Evolutionary conservation across 2,888 invertebrate genomes (phyloP), one percentile per base, ranked within the genome.

Genomic region (Drosophila meridiana): DNA sequence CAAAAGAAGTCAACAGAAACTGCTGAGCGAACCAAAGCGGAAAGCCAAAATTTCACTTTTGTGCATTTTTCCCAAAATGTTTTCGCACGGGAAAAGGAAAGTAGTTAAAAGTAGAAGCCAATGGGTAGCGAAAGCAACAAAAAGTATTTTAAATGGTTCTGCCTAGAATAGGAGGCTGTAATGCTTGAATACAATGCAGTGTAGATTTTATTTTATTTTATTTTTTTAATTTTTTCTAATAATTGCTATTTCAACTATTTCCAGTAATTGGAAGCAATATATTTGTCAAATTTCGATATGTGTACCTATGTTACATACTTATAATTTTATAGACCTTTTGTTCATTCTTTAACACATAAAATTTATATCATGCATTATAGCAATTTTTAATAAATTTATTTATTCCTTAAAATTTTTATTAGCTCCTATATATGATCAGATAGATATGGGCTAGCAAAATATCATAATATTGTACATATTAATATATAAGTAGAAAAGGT

Each of bases 21-120:
- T 76, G 83, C 81, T 82, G 72, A 79, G 67, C 76, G 53, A 57
- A 66, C 79, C 56, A 56, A 67, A 60, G 64, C 43, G 62, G 68
- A 56, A 74, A 56, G 57, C 56, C 75, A 52, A 73, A 74, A 62
- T 61, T 79, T 65, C 60, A 77, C 80, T 76, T 80, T 70, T 70
- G 26, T 28, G 55, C 55, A 58, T 58, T 73, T 61, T 40, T 30
- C 7, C 59, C 43, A 30, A 74, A 63, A 61, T 53, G 62, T 53
- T 79, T 65, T 52, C 63, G 32, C 57, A 60, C 56, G 34, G 47
- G 43, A 70, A 66, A 65, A 59, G 48, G 55, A 73, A 79, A 72
- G 72, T 59, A 26, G 67, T 65, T 60, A 53, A 65, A 52, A 48
- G 32, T 28, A 53, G 26, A 38, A 52, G 53, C 55, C 8, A 57